Base-by-base conservation (phyloP, 2,797 vertebrate genomes). In the Onychomys arenicola region DNA sequence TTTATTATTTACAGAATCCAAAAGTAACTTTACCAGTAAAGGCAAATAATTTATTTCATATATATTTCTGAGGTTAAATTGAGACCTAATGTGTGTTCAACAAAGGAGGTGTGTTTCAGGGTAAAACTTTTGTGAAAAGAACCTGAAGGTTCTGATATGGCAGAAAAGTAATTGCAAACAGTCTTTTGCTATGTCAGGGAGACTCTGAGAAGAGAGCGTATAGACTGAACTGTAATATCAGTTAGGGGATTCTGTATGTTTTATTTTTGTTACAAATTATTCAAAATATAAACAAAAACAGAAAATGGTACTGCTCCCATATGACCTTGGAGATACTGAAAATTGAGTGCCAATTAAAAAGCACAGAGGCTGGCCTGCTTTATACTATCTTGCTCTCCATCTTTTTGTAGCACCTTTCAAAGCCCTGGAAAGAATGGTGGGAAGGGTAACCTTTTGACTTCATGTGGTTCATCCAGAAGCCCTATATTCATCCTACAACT, bases 231-330 rank as follows among this genome's bases (percentile, higher is more conserved):
- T 34, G 8, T 46, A 5, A 23, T 10, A 82, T 3, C 25, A 3
- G 1, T 71, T 76, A 93, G 27, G 63, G 23, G 9, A 86, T 93
- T 17, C 23, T 14, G 25, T 84, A 69, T 71, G 16, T 7, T 57
- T 37, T 91, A 19, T 55, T 90, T 92, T 91, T 90, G 11, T 77
- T 2, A 55, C 0, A 0, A 6, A 2, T 0, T 57, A 73, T 84
- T 3, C 65, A 96, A 63, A 94, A 59, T 94, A 40, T 89, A 90
- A 96, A 59, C 14, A 63, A 90, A 82, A 46, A 13, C 52, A 67
- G 63, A 0, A 78, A 76, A 81, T 27, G 29, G 1, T 49, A 25
- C 19, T 71, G 6, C 16, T n/a, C 67, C 3, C 2, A 0, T 0
- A 8, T 37, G n/a, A 49, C 19, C 52, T 73, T 76, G 21, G 37